Evolutionary conservation across 1,140 invertebrate genomes (phyloP).

Genomic region (Hormaphis cornu): DNA sequence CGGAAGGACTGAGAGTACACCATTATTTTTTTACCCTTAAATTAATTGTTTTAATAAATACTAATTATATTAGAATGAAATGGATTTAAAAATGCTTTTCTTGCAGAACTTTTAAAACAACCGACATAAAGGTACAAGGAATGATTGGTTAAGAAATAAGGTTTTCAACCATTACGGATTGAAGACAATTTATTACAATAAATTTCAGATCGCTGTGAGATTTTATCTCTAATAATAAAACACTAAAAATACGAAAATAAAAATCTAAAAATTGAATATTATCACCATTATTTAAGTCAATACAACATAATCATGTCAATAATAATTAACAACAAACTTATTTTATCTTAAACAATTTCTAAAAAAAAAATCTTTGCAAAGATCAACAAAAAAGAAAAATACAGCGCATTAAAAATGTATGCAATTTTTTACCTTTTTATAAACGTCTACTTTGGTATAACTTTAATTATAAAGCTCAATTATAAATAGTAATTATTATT

Average conservation of each 20-base stretch:
- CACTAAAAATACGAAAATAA: slow-evolving; percentile 30
- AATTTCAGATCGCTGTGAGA: not conserved
- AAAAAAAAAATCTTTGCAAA: not conserved
- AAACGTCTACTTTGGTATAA: not conserved
- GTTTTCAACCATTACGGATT: not conserved
- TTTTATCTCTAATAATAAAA: not conserved
- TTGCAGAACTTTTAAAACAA: too few species aligned
- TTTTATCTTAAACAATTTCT: slow-evolving; percentile 11
- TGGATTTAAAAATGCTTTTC: too few species aligned
- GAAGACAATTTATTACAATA: slow-evolving; percentile 19
- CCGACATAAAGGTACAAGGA: too few species aligned
- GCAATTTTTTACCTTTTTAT: not conserved
- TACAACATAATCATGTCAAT: slow-evolving; percentile 17
- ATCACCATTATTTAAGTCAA: slow-evolving; percentile 29
- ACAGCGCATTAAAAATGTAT: slow-evolving; percentile 8
- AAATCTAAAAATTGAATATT: slow-evolving; percentile 26
- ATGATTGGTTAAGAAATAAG: not conserved
- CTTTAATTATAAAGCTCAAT: not conserved
- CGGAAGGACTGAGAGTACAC: too few species aligned
- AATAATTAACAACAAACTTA: slow-evolving; percentile 30
- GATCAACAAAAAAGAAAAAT: slow-evolving; percentile 11
- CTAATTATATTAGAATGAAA: too few species aligned
- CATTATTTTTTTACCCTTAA: too few species aligned
- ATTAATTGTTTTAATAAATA: too few species aligned
- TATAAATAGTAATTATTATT: slow-evolving; percentile 20